Evolutionary conservation across 2,888 invertebrate species (phyloP).

Genomic region (Calephelis perditalis): DNA sequence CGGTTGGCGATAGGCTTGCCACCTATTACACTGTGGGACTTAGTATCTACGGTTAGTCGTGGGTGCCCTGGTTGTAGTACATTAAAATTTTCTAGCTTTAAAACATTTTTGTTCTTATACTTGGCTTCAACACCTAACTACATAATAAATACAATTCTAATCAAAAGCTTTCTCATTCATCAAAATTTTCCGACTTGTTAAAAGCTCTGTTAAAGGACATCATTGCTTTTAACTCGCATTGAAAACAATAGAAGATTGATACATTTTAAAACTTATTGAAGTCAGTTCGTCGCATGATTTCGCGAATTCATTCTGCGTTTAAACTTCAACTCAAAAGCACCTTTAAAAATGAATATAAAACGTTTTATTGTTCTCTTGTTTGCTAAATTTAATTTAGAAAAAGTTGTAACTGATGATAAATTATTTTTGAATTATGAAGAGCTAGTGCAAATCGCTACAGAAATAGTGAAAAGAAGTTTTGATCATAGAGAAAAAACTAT

Average conservation of each 20-base stretch:
- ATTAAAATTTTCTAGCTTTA: no score
- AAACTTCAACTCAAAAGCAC: not conserved
- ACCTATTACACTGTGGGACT: no score
- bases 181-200: not conserved
- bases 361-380: not conserved
- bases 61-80: no score
- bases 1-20: no score
- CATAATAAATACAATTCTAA: no score
- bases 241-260: constrained; percentile 7
- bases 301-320: not conserved
- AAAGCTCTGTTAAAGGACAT: not conserved
- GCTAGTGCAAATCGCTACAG: constrained; percentile 39
- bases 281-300: not conserved
- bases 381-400: not conserved
- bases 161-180: no score
- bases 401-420: not conserved
- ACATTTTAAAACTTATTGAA: not conserved
- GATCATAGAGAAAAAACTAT: constrained; percentile 42
- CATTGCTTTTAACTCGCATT: constrained; percentile 1
- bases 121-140: no score
- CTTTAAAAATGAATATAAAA: not conserved
- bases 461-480: constrained; percentile 49
- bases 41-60: no score
- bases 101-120: no score
- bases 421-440: constrained; percentile 17